Evolutionary conservation across 2,113 vertebrate species (phyloP), one percentile per base, ranked within the genome.

Genomic region (Megaceryle maxima): DNA sequence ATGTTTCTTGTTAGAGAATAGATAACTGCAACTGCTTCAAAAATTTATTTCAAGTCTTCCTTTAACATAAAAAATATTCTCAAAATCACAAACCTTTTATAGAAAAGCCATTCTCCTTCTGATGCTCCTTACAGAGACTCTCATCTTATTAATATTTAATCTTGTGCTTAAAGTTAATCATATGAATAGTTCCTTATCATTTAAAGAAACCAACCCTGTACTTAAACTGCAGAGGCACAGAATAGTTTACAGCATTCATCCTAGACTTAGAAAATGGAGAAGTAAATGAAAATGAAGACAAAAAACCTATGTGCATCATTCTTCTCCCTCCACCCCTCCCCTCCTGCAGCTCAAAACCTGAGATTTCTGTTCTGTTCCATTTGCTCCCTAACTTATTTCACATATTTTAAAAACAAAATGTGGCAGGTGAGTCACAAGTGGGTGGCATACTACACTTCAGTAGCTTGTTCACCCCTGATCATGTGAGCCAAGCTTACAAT

Each of bases 401-500:
- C 0, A 2, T 55, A 73, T 84, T 87, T 87, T 41, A 83, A 92
- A 96, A 94, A 16, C 37, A 90, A 91, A 90, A 79, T 39, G 24
- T 67, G 69, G 14, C 86, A 96, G 79, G 88, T 87, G 83, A 91
- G 57, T 91, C 92, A 93, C 33, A 88, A 95, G n/a, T 44, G 60
- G 46, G 88, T 86, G 48, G 59, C 37, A 84, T 70, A 67, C 73
- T 83, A 77, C 37, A 77, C 66, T 93, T 91, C 43, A 70, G 44
- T 48, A 94, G 19, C 53, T 92, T 90, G 85, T 92, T 87, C 83
- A 85, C 7, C 35, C 51, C 28, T 14, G 15, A 57, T 76, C 57
- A 69, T 14, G 18, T 72, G 19, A 89, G 48, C 21, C 68, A 91
- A 66, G 41, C 10, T 79, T 73, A 87, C 78, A 82, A 77, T 90